phyloP scores from a whole-genome alignment of 1,140 invertebrate species.

The Zaprionus vittiger region DNA sequence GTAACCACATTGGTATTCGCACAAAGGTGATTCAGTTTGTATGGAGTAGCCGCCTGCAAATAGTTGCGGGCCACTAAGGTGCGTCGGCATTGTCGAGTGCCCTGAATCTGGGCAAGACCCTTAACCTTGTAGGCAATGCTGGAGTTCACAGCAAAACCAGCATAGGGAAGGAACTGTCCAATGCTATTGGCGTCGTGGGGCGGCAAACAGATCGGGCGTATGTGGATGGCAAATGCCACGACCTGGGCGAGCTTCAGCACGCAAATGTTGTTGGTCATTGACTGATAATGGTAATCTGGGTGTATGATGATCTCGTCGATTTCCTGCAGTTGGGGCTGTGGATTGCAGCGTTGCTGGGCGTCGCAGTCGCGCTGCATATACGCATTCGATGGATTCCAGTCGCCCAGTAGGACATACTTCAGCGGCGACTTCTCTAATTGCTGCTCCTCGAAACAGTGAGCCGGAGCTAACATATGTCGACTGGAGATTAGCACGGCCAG shows the following conservation, averaged over 20 bases:
- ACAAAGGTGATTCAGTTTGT: slow-evolving; percentile 28
- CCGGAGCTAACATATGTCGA: slow-evolving; percentile 37
- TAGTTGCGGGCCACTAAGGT: neutral
- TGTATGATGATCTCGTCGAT: slow-evolving; percentile 41
- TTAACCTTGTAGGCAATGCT: slow-evolving; percentile 28
- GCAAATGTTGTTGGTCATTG: slow-evolving; percentile 21
- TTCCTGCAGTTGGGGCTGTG: neutral
- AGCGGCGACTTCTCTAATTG: neutral
- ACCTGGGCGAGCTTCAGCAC: slow-evolving; percentile 14
- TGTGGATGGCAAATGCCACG: neutral
- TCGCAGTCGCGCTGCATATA: slow-evolving; percentile 27
- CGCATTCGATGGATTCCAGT: slow-evolving; percentile 46
- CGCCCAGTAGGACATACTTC: slow-evolving; percentile 26
- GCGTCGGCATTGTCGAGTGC: neutral
- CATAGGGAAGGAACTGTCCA: slow-evolving; percentile 4
- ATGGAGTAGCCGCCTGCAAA: neutral
- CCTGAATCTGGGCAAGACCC: slow-evolving; percentile 3
- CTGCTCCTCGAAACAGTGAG: slow-evolving; percentile 25
- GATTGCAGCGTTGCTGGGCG: slow-evolving; percentile 12
- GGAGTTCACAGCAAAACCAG: slow-evolving; percentile 17
- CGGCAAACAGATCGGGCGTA: slow-evolving; percentile 37
- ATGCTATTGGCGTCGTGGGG: neutral
- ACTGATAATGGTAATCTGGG: slow-evolving; percentile 15
- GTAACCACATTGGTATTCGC: slow-evolving; percentile 7
- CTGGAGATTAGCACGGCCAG: slow-evolving; percentile 34